These are phyloP conservation scores for Timandra comae DNA, from an alignment of 2,888 invertebrate species.

Conservation along the genomic window DNA sequence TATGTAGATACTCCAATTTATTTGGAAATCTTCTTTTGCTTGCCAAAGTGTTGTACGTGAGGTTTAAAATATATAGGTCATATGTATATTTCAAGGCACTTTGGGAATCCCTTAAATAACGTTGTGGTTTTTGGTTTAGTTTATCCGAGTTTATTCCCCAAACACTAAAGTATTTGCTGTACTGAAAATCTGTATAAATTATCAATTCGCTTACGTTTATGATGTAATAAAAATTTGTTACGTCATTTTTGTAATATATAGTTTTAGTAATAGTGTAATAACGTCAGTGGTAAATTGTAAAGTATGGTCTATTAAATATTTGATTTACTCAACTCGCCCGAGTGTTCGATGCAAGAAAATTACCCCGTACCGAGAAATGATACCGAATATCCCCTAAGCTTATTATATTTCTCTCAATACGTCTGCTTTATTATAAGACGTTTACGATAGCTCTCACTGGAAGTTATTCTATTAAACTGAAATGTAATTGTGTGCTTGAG, in stretches of 20 bases:
- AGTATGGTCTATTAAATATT: slow-evolving; percentile 51
- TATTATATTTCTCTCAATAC: slow-evolving; percentile 51
- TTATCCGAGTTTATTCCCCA: too few species aligned
- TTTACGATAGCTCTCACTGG: slow-evolving; percentile 41
- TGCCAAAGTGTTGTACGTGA: slow-evolving; percentile 7
- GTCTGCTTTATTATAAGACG: slow-evolving; percentile 39
- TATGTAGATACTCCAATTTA: slow-evolving; percentile 23
- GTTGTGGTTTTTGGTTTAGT: too few species aligned
- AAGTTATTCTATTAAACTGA: slow-evolving; percentile 32
- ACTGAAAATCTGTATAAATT: slow-evolving; percentile 37
- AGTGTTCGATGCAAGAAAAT: slow-evolving; percentile 36
- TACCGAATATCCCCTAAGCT: slow-evolving; percentile 45
- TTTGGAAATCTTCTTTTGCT: slow-evolving; percentile 17
- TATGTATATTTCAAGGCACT: too few species aligned
- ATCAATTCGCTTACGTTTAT: slow-evolving; percentile 40
- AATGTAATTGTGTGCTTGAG: slow-evolving; percentile 10
- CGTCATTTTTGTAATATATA: slow-evolving; percentile 28
- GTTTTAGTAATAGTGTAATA: slow-evolving; percentile 35
- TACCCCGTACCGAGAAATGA: slow-evolving; percentile 45
- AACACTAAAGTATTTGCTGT: slow-evolving; percentile 23
- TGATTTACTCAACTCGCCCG: slow-evolving; percentile 45
- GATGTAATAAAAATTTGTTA: slow-evolving; percentile 31
- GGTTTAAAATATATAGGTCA: too few species aligned
- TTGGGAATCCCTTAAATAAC: too few species aligned
- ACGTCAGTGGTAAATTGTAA: slow-evolving; percentile 53